These are phyloP conservation scores for Tenebrosternarchus preto DNA, from an alignment of 2,113 vertebrate species.

Conservation along the genomic window DNA sequence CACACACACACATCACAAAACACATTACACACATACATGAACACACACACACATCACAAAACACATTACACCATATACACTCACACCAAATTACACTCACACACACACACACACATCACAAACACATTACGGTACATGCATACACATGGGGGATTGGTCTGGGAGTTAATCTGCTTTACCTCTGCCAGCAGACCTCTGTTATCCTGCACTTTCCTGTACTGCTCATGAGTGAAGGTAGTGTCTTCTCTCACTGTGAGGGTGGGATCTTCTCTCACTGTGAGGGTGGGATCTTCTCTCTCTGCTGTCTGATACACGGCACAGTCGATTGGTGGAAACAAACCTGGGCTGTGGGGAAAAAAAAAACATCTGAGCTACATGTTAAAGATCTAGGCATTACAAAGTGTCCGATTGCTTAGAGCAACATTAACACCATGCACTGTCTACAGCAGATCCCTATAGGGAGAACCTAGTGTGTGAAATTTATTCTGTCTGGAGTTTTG, in stretches of 20 bases:
- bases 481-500: too few relatives aligned
- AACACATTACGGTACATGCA: neutral
- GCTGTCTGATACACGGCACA: neutral
- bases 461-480: too few relatives aligned
- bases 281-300: constrained; percentile 2
- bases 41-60: neutral
- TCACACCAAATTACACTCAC: neutral
- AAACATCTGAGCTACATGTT: neutral
- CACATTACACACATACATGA: too few relatives aligned
- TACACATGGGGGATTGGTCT: neutral
- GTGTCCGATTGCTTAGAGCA: neutral
- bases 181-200: constrained; percentile 63
- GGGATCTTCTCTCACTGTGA: too few relatives aligned
- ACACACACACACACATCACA: neutral
- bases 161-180: constrained; percentile 46
- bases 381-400: too few relatives aligned
- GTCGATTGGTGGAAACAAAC: neutral
- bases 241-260: too few relatives aligned
- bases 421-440: neutral
- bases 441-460: too few relatives aligned
- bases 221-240: constrained; percentile 26
- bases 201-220: constrained; percentile 55
- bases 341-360: constrained; percentile 14
- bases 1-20: neutral
- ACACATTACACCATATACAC: too few relatives aligned